phyloP scores from a whole-genome alignment of 2,113 vertebrate species.

The Poeciliopsis occidentalis region DNA sequence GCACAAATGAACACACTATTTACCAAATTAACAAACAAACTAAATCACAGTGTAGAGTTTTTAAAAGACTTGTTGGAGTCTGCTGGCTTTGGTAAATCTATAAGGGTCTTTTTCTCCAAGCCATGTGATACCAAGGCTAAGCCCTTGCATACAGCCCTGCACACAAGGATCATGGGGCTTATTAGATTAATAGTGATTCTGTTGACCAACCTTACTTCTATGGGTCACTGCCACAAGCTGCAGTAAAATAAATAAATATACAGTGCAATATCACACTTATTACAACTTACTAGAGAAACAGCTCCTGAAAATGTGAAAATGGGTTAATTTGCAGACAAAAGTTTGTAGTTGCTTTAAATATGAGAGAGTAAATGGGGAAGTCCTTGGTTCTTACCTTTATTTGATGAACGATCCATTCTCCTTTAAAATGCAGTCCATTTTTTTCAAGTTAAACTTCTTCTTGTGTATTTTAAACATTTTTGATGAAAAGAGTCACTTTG shows the following conservation, averaged over 20 bases:
- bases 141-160: conserved; percentile 66
- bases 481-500: conserved; percentile 18
- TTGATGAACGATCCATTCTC: conserved; percentile 11
- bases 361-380: not conserved
- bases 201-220: conserved; percentile 62
- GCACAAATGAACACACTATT: conserved; percentile 8
- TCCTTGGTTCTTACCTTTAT: conserved; percentile 47
- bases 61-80: conserved; percentile 36
- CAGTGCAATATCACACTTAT: conserved; percentile 16
- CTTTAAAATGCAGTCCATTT: conserved; percentile 23
- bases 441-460: conserved; percentile 1
- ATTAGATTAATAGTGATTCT: conserved; percentile 80
- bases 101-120: conserved; percentile 40
- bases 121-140: conserved; percentile 77
- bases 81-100: conserved; percentile 34
- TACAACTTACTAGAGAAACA: not conserved
- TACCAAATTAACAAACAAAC: conserved; percentile 4
- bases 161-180: conserved; percentile 72
- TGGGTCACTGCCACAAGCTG: conserved; percentile 43
- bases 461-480: not conserved
- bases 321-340: not conserved
- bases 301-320: not conserved
- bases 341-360: not conserved
- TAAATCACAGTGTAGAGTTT: not conserved
- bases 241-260: conserved; percentile 15